phyloP scores from a whole-genome alignment of 92 coral and sea anemone genomes.

The Desmophyllum pertusum region DNA sequence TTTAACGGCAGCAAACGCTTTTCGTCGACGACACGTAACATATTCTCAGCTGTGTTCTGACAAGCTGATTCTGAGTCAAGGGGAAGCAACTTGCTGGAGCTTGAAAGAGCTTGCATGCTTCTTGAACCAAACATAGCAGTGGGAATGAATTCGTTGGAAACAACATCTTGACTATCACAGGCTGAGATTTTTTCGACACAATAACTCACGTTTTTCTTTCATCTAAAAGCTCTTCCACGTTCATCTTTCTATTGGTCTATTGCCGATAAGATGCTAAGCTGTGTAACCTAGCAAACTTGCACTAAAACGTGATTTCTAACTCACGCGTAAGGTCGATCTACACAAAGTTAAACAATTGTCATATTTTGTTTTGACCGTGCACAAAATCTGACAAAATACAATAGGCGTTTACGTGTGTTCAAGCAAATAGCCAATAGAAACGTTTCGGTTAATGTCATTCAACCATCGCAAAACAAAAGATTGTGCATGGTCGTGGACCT shows the following conservation, averaged over 20 bases:
- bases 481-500: no score
- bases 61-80: neutral
- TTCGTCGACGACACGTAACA: neutral
- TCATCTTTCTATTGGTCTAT: slow-evolving; percentile 3
- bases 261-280: neutral
- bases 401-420: no score
- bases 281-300: neutral
- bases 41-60: no score
- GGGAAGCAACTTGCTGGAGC: neutral
- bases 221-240: neutral
- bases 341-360: neutral
- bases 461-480: no score
- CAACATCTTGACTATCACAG: neutral
- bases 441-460: no score
- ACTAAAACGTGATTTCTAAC: slow-evolving; percentile 3
- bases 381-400: no score
- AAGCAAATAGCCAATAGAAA: no score
- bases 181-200: neutral
- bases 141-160: neutral
- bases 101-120: slow-evolving; percentile 8
- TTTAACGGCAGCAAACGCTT: neutral
- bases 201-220: neutral
- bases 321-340: neutral
- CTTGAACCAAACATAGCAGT: neutral
- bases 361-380: no score